phyloP scores from a whole-genome alignment of 2,888 invertebrate species.

The Amiota communis region DNA sequence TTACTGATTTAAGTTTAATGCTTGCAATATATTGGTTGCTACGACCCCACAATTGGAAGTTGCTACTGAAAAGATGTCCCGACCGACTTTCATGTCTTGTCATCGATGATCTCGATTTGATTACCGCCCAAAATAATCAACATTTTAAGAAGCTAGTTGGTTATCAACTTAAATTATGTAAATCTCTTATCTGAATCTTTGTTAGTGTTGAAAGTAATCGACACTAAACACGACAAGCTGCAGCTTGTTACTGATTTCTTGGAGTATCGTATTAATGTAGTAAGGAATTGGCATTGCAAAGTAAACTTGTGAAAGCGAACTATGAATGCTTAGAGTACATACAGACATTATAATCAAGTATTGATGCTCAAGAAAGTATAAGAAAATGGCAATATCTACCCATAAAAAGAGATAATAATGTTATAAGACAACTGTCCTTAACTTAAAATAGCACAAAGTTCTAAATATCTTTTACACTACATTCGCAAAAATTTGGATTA shows the following conservation, averaged over 20 bases:
- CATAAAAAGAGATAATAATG: slow-evolving; percentile 73
- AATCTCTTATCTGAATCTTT: slow-evolving; percentile 78
- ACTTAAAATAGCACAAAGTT: slow-evolving; percentile 75
- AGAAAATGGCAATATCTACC: slow-evolving; percentile 46
- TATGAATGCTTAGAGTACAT: slow-evolving; percentile 49
- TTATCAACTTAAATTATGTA: slow-evolving; percentile 42
- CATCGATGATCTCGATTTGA: slow-evolving; percentile 81
- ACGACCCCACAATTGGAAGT: slow-evolving; percentile 78
- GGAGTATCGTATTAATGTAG: slow-evolving; percentile 73
- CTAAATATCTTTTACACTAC: slow-evolving; percentile 82
- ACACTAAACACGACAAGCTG: slow-evolving; percentile 50
- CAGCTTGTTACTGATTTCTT: slow-evolving; percentile 74
- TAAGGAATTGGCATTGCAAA: slow-evolving; percentile 74
- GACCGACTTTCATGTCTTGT: slow-evolving; percentile 79
- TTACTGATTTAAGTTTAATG: slow-evolving; percentile 73
- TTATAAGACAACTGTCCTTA: slow-evolving; percentile 64
- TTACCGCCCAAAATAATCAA: slow-evolving; percentile 69
- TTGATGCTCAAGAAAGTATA: slow-evolving; percentile 41
- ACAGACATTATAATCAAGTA: slow-evolving; percentile 36
- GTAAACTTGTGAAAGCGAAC: slow-evolving; percentile 53
- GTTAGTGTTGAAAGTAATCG: slow-evolving; percentile 73
- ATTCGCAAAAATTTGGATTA: slow-evolving; percentile 78
- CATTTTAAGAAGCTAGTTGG: slow-evolving; percentile 46
- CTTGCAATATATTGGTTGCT: slow-evolving; percentile 82
- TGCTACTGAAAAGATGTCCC: slow-evolving; percentile 73